Base-by-base conservation (phyloP, 2,797 vertebrate species). In the Lepilemur septentrionalis region DNA sequence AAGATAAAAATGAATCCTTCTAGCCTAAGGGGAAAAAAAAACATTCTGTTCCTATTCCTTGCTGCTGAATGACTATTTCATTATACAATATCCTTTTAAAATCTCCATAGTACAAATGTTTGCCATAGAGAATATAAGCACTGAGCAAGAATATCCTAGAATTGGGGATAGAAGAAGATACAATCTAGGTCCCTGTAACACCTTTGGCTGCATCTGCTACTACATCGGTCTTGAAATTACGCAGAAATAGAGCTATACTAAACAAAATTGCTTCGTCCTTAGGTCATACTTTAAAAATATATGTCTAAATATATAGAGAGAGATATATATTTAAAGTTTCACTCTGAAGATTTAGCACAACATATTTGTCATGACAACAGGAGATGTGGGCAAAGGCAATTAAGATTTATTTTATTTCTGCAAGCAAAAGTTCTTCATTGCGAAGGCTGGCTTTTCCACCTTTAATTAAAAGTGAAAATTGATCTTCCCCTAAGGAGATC, bases 391-490 rank as follows among this genome's bases (percentile, higher is more conserved):
- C 30, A 79, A 86, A 97, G n/a, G 18, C 13, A 93, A 30, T 59
- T 76, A 92, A 63, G 59, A 69, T 32, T 32, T n/a, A 65, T 65
- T 65, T 65, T 65, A n/a, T 87, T 93, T 91, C 38, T 85, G 17
- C 65, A 57, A 85, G 23, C 38, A 70, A 84, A 89, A 91, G 4
- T 63, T 88, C 41, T 80, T 86, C 70, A 5, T n/a, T 92, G 82
- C 55, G 7, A 95, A 48, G 38, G 7, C 17, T 63, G 32, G 4
- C 0, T 69, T 94, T 94, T 93, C 35, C 35, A 15, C 38, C 15
- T 95, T 95, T 96, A 90, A 95, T 95, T 96, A 94, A 95, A 97
- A 92, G 91, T 82, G 78, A 96, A 94, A 96, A 70, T 38, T 65
- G 94, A 94, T 80, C 85, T 95, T 91, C 65, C 52, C 20, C 52